Percentiles rank a stretch among this genome's conserved stretches.
Conservation (phyloP, 1,140 invertebrate species). For the Hermetia illucens region DNA sequence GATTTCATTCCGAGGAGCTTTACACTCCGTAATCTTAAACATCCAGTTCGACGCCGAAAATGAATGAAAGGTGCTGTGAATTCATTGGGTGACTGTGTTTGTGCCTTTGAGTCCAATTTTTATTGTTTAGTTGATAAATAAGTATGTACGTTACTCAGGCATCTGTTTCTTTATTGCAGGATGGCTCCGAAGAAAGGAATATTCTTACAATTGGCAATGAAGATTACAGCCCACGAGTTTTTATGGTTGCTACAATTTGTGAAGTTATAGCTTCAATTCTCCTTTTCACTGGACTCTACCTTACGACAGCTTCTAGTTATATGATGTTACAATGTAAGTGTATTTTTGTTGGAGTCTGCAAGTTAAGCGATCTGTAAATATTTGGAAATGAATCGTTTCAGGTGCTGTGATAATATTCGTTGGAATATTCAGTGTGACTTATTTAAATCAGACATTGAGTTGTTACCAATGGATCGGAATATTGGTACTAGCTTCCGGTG, state of each 20-base stretch:
- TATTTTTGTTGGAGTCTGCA: not conserved
- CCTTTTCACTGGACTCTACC: conserved; percentile 71
- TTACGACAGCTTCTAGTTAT: conserved; percentile 89
- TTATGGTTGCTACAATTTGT: conserved; percentile 72
- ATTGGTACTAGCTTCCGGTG: conserved; percentile 59
- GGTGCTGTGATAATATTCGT: conserved; percentile 89
- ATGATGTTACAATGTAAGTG: conserved; percentile 83
- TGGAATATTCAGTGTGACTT: conserved; percentile 76
- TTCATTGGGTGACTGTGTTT: too few relatives aligned
- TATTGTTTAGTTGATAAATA: not conserved
- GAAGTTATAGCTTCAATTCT: conserved; percentile 67
- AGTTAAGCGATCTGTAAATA: conserved; percentile 1
- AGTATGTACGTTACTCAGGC: not conserved
- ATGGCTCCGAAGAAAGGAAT: conserved; percentile 38
- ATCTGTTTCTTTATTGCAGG: conserved; percentile 31
- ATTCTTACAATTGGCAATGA: conserved; percentile 48
- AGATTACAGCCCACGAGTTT: conserved; percentile 64
- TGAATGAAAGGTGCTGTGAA: conserved; percentile 8
- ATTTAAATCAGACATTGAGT: conserved; percentile 56
- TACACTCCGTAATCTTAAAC: not conserved
- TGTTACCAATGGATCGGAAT: conserved; percentile 75
- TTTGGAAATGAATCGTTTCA: conserved; percentile 23
- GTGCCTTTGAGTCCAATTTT: too few relatives aligned
- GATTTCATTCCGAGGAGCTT: too few relatives aligned
- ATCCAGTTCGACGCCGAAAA: not conserved